Evolutionary conservation across 1,140 invertebrate species (phyloP), one percentile per base, ranked within the genome.

Genomic region (Potamilus streckersoni): DNA sequence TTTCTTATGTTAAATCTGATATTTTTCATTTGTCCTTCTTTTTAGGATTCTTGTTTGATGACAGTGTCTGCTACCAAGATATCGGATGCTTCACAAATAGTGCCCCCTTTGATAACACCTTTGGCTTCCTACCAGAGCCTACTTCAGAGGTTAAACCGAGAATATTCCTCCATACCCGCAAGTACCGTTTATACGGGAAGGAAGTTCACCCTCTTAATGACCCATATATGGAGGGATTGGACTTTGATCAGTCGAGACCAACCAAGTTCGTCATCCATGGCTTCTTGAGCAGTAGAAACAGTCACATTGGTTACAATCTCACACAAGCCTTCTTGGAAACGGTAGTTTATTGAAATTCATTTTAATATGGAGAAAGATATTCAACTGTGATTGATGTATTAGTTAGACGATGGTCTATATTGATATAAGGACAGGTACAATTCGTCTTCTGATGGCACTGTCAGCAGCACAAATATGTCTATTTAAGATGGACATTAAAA

Each of bases 61-160:
- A 61, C 19, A 61, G 70, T 8, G 94, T 97, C 0, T 98, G 97
- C 85, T 98, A 98, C 85, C 93, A 93, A 2, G 94, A 96, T 72
- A 91, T 97, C 20, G 96, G 96, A 12, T 98, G 97, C 84, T 98
- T 98, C 89, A 94, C 95, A 79, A 95, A 96, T 87, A 94, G 94
- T 74, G 96, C 97, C 86, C 89, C 81, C 31, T 84, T 83, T 58
- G 68, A 81, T 49, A 81, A 83, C 60, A 64, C 82, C 13, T 66
- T 97, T 82, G 95, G 96, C 87, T 95, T 96, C 91, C 86, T 97
- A 38, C 96, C 96, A 2, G 94, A 94, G 38, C 91, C 94, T 17
- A 96, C 95, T 0, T 94, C 96, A 86, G 61, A 79, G 79, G 95
- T 98, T 64, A 93, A 93, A 75, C 97, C 96, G 0, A 87, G 84